These are phyloP conservation scores for Harpalus rubripes DNA, from an alignment of 2,888 invertebrate species.

Conservation along the genomic window DNA sequence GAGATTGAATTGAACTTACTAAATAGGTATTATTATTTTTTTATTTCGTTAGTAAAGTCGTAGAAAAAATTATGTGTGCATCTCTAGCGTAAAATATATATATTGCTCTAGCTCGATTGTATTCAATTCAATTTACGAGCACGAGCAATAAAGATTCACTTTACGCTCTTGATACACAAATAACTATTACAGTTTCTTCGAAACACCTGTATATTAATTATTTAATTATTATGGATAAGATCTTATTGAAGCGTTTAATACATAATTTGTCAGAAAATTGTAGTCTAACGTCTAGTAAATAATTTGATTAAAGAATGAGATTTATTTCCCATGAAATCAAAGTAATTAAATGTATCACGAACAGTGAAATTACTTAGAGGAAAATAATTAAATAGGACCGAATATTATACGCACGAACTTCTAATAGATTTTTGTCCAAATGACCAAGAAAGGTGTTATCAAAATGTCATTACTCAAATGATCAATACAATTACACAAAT, in stretches of 20 bases:
- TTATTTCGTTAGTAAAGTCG: too few species aligned
- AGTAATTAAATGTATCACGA: slow-evolving; percentile 33
- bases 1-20: too few species aligned
- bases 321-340: slow-evolving; percentile 10
- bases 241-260: background rate
- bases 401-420: slow-evolving; percentile 47
- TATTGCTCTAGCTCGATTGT: too few species aligned
- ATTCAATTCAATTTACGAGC: too few species aligned
- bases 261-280: background rate
- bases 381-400: slow-evolving; percentile 25
- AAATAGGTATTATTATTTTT: too few species aligned
- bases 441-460: slow-evolving; percentile 50
- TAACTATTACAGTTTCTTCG: too few species aligned
- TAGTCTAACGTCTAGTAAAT: background rate
- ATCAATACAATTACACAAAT: slow-evolving; percentile 44
- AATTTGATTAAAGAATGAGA: background rate
- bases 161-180: too few species aligned
- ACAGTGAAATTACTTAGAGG: slow-evolving; percentile 29
- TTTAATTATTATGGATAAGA: background rate
- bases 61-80: too few species aligned
- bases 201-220: background rate
- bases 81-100: too few species aligned
- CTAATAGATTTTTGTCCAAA: slow-evolving; percentile 60
- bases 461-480: slow-evolving; percentile 55
- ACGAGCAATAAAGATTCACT: too few species aligned